Evolutionary conservation across 2,113 vertebrate genomes (phyloP), one percentile per base, ranked within the genome.

Genomic region (Zootoca vivipara): DNA sequence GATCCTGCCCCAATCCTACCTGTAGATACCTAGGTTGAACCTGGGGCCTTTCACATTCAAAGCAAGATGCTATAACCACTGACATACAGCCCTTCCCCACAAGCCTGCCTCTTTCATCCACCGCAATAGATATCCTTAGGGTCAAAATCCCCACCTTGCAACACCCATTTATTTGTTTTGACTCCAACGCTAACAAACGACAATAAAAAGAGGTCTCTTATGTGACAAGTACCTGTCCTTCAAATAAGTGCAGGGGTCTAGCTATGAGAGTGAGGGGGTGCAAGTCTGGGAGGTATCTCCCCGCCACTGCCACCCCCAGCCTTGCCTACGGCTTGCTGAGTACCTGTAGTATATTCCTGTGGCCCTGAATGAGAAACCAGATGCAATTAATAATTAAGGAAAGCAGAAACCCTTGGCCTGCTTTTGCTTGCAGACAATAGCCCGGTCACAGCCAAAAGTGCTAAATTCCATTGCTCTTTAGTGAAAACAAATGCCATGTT

Each of bases 391-490:
- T 86, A 74, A 75, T 86, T 52, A 85, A 65, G 83, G 58, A 85
- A 75, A 81, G 69, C 38, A 30, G 40, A 82, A 81, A 38, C 69
- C 83, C 38, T 82, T 56, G n/a, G 56, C 69, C 33, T 35, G 16
- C 40, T 82, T 82, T n/a, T 85, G 46, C 70, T 30, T 82, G 58
- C 40, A 82, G 69, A 86, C 84, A 86, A 69, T 85, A 86, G 88
- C 56, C n/a, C 8, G 9, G 88, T 69, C 22, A 52, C 78, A 81
- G 83, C 58, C 88, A 74, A 81, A 86, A 85, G 78, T 81, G 38
- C 83, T 67, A 64, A 77, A 83, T 88, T 83, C 87, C 87, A 83
- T 2, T 35, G 85, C 33, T 46, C 77, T 80, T 86, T 70, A 80
- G 58, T 65, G 72, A 83, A 88, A 88, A 83, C 79, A 86, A 89